Evolutionary conservation across 1,140 invertebrate species (phyloP).

Genomic region (Colletes gigas): DNA sequence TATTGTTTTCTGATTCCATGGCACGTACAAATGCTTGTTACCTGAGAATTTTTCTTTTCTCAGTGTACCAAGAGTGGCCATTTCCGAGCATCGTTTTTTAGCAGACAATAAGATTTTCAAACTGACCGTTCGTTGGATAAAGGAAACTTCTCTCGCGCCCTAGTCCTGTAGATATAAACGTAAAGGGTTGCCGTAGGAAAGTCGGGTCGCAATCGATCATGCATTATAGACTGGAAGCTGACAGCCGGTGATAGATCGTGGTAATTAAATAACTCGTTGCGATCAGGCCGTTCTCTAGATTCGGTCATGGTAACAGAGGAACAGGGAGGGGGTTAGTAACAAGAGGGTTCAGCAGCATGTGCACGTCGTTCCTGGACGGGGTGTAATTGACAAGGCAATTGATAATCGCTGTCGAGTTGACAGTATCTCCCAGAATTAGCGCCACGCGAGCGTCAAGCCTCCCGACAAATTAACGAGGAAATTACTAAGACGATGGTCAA

Average conservation of each 20-base stretch:
- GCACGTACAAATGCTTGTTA: too few relatives aligned
- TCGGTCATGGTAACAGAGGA: constrained; percentile 47
- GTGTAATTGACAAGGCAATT: constrained; percentile 78
- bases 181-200: constrained; percentile 60
- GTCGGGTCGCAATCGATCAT: constrained; percentile 74
- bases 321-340: constrained; percentile 21
- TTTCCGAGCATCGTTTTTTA: too few relatives aligned
- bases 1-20: too few relatives aligned
- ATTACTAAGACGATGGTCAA: constrained; percentile 44
- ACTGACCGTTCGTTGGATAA: background rate
- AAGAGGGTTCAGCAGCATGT: constrained; percentile 64
- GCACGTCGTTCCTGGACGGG: constrained; percentile 67
- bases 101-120: too few relatives aligned
- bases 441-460: constrained; percentile 40
- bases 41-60: too few relatives aligned
- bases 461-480: constrained; percentile 40
- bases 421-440: constrained; percentile 68
- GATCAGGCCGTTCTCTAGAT: constrained; percentile 69
- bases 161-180: constrained; percentile 7
- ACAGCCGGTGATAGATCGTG: constrained; percentile 77
- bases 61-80: too few relatives aligned
- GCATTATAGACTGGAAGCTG: constrained; percentile 77
- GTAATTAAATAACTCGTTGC: constrained; percentile 79
- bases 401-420: constrained; percentile 72
- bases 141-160: background rate